These are phyloP conservation scores for Diogma glabrata DNA, from an alignment of 2,888 invertebrate genomes.

Conservation along the genomic window DNA sequence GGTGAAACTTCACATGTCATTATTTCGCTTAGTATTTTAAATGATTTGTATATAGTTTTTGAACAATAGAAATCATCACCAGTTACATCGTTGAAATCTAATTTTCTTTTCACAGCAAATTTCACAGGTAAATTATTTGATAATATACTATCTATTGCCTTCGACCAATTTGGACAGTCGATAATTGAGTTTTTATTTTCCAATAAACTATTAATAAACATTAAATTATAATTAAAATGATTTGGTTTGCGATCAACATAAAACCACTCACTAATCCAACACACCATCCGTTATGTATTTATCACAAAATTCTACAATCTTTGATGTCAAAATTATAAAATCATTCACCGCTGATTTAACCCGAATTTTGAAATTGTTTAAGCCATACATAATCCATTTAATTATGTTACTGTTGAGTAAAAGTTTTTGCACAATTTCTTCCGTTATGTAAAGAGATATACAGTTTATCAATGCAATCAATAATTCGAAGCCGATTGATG, in stretches of 20 bases:
- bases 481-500: neutral
- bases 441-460: constrained; percentile 19
- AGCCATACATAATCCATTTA: constrained; percentile 25
- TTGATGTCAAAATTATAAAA: constrained; percentile 29
- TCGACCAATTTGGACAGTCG: constrained; percentile 45
- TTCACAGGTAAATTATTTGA: constrained; percentile 48
- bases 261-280: constrained; percentile 26
- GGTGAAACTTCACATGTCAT: constrained; percentile 29
- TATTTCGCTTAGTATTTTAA: constrained; percentile 24
- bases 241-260: neutral
- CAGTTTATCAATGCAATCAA: constrained; percentile 16
- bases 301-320: constrained; percentile 24
- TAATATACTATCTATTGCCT: constrained; percentile 47
- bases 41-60: constrained; percentile 26
- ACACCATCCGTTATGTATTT: constrained; percentile 27
- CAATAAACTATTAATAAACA: constrained; percentile 20
- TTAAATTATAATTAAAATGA: neutral
- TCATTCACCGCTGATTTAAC: constrained; percentile 30
- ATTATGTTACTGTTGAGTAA: constrained; percentile 22
- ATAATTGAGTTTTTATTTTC: constrained; percentile 25
- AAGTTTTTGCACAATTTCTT: constrained; percentile 21
- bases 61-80: constrained; percentile 31
- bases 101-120: constrained; percentile 46
- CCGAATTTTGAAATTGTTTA: constrained; percentile 26
- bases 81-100: constrained; percentile 49